Evolutionary conservation across 2,888 invertebrate species (phyloP).

Genomic region (Chelonus formosanus): DNA sequence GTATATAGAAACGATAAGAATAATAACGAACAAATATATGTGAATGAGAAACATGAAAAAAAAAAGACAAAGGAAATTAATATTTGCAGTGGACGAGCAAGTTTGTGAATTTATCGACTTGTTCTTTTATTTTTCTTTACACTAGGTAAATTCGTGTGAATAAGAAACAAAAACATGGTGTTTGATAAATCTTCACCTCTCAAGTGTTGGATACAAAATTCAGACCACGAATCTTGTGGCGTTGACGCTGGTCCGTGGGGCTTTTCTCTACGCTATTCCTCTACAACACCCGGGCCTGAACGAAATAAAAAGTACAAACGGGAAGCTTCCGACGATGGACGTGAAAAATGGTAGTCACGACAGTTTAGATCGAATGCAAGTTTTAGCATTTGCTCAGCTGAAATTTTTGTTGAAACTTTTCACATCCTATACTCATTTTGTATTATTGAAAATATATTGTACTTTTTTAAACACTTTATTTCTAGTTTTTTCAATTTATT

Average conservation of each 20-base stretch:
- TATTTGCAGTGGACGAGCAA: conserved; percentile 12
- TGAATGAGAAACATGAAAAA: conserved; percentile 17
- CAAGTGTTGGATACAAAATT: conserved; percentile 42
- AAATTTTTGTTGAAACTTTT: conserved; percentile 9
- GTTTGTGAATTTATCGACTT: conserved; percentile 9
- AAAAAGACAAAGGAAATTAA: conserved; percentile 17
- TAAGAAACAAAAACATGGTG: conserved; percentile 25
- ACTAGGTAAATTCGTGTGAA: conserved; percentile 19
- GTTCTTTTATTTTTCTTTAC: conserved; percentile 16
- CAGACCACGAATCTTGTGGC: conserved; percentile 42
- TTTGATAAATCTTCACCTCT: conserved; percentile 42
- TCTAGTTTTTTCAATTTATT: neutral
- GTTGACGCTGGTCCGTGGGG: conserved; percentile 29
- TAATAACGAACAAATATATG: conserved; percentile 4
- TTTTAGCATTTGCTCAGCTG: conserved; percentile 2
- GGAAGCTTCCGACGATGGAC: conserved; percentile 38
- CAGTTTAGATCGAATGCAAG: conserved; percentile 18
- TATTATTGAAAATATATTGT: conserved; percentile 41
- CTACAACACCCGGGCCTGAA: conserved; percentile 7
- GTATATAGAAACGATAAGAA: too few species aligned
- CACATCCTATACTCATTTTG: conserved; percentile 41
- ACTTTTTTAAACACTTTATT: conserved; percentile 18
- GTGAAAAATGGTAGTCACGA: conserved; percentile 37
- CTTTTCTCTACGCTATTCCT: conserved; percentile 15
- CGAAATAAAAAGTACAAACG: conserved; percentile 32